Evolutionary conservation across 1,140 invertebrate genomes (phyloP), one percentile per base, ranked within the genome.

Genomic region (Anastrepha obliqua): DNA sequence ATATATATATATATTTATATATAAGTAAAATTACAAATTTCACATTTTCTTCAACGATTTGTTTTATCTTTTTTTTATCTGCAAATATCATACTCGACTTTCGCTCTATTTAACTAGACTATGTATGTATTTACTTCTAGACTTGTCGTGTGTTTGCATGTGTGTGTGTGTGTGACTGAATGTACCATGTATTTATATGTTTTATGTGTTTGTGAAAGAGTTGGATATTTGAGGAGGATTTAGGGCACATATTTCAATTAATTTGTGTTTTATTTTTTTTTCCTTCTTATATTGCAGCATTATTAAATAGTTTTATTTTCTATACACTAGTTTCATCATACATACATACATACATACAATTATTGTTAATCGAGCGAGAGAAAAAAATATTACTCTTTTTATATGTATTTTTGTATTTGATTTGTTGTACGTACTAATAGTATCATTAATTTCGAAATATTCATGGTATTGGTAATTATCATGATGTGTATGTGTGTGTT

Each of bases 11-110:
- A 20, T 81, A 81, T 55, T 55, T 81, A 81, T 55, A 81, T 81
- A 81, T 81, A 55, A 81, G 74, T 81, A 74, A 67, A 87, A 70
- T 87, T 74, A 87, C 70, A 87, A 87, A 64, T 86, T 86, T 86
- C 85, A 86, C 17, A 60, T 86, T 42, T 86, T 42, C 44, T 42
- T 60, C 58, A 62, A 64, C 85, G 62, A 44, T 86, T 60, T 44
- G 20, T 86, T 20, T 78, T 78, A 20, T 17, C 51, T 51, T 74
- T 55, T 81, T 3, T 55, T 55, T 47, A 55, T 44, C 15, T 74
- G 67, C 39, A 74, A 47, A 74, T 74, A 74, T 70, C 74, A 81
- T 81, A 55, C 74, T 17, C 51, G 85, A 44, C 62, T 47, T 62
- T 86, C 85, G 62, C 85, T 42, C 85, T 86, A 86, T 60, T 86